Percentiles rank a stretch among this genome's conserved stretches.
Conservation (phyloP, 2,113 vertebrate species). For the Anolis carolinensis region DNA sequence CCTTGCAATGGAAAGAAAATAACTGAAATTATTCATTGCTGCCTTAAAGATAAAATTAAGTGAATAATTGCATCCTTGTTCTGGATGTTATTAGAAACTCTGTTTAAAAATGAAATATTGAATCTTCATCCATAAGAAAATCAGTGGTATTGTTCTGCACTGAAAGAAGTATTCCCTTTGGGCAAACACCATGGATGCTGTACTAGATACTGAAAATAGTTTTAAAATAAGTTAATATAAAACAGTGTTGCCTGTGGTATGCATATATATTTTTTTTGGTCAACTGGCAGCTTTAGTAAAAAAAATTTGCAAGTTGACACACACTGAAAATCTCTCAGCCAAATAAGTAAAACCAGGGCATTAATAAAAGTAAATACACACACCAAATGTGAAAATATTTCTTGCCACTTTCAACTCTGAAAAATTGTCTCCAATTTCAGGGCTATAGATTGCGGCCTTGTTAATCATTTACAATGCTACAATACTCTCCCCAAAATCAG, state of each 20-base stretch:
- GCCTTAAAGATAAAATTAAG: too few relatives aligned
- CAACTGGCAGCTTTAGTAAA: not conserved
- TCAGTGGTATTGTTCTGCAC: too few relatives aligned
- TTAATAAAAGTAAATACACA: not conserved
- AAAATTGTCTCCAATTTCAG: not conserved
- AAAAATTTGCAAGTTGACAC: not conserved
- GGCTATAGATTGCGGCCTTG: too few relatives aligned
- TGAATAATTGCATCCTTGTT: too few relatives aligned
- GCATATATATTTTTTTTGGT: not conserved
- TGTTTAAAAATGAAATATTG: not conserved
- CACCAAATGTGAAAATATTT: not conserved
- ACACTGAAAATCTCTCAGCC: not conserved
- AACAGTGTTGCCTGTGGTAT: not conserved
- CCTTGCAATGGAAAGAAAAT: too few relatives aligned
- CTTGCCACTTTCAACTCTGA: not conserved
- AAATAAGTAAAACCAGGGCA: not conserved
- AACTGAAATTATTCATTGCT: too few relatives aligned
- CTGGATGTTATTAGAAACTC: not conserved
- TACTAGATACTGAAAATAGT: not conserved
- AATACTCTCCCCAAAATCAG: not conserved
- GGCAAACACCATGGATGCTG: not conserved
- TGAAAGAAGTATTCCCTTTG: not conserved
- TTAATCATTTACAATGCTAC: not conserved
- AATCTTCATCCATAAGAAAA: not conserved
- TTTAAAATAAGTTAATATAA: conserved; percentile 19